Base-by-base conservation (phyloP, 2,888 invertebrate species). In the Drosophila leonis region DNA sequence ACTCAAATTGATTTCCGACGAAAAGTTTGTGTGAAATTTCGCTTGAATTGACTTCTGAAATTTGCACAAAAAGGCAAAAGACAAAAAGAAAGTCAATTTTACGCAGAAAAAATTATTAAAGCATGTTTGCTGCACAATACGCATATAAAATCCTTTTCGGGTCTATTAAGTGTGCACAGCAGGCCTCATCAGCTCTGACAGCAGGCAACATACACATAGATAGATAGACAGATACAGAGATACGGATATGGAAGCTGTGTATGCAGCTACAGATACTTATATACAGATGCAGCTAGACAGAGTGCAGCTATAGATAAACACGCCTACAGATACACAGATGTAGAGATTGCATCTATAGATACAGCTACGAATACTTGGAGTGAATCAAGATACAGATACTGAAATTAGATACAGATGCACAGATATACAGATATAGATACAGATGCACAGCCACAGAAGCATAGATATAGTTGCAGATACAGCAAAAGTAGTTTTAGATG, bases 131-230 rank as follows among this genome's bases (percentile, higher is more conserved):
- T 41, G 18, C 31, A 20, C 15, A n/a, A n/a, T n/a, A 4, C 41
- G 4, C 20, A 56, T n/a, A n/a, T 27, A 1, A 10, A 35, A 35
- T 15, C 31, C 33, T 35, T n/a, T 35, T 35, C 13, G 35, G 27
- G 35, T 27, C 29, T 27, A 37, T 20, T 27, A 42, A 49, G 29
- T 49, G 65, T 6, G 48, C 33, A 20, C 37, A 39, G n/a, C 29
- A 27, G 39, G 48, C n/a, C 33, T 9, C 27, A 29, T 15, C 37
- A 5, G 54, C 2, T 20, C 24, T 12, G 35, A 35, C 27, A 35
- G 13, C 31, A 24, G 15, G 31, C 31, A 7, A 8, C 18, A 31
- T 18, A 0, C 31, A 0, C 31, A 46, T n/a, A n/a, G n/a, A n/a
- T n/a, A n/a, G n/a, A n/a, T n/a, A n/a, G n/a, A n/a, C n/a, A n/a